Evolutionary conservation across 1,140 invertebrate genomes (phyloP).

Genomic region (Drosophila willistoni): DNA sequence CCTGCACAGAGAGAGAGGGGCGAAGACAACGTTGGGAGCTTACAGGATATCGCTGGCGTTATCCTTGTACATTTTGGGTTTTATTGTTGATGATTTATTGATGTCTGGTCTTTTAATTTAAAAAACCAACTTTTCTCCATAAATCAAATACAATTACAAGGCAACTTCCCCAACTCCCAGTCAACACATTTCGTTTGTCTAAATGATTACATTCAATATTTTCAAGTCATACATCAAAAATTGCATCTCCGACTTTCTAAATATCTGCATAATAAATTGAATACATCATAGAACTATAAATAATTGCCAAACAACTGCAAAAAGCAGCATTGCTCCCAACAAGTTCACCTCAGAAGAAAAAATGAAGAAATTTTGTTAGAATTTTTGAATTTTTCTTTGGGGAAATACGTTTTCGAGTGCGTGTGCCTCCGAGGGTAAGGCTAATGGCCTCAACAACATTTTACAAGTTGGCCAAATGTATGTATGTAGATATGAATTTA

Average conservation of each 20-base stretch:
- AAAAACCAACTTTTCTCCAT: background rate
- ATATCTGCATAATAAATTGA: slow-evolving; percentile 79
- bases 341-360: slow-evolving; percentile 56
- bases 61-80: slow-evolving; percentile 12
- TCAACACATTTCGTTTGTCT: background rate
- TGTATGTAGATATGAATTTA: slow-evolving; percentile 59
- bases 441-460: slow-evolving; percentile 67
- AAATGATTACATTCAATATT: slow-evolving; percentile 66
- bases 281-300: slow-evolving; percentile 81
- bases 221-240: slow-evolving; percentile 71
- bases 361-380: slow-evolving; percentile 81
- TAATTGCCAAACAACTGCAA: slow-evolving; percentile 76
- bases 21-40: too few species aligned
- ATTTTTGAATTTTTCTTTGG: slow-evolving; percentile 64
- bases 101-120: slow-evolving; percentile 8
- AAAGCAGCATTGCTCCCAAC: slow-evolving; percentile 27
- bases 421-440: slow-evolving; percentile 58
- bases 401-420: slow-evolving; percentile 43
- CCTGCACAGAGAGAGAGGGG: background rate
- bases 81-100: slow-evolving; percentile 21
- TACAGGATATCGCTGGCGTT: background rate
- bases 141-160: slow-evolving; percentile 2
- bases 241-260: slow-evolving; percentile 73
- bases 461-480: slow-evolving; percentile 67
- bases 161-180: background rate